Conservation (phyloP, 2,113 vertebrate species). For the Pholis gunnellus region DNA sequence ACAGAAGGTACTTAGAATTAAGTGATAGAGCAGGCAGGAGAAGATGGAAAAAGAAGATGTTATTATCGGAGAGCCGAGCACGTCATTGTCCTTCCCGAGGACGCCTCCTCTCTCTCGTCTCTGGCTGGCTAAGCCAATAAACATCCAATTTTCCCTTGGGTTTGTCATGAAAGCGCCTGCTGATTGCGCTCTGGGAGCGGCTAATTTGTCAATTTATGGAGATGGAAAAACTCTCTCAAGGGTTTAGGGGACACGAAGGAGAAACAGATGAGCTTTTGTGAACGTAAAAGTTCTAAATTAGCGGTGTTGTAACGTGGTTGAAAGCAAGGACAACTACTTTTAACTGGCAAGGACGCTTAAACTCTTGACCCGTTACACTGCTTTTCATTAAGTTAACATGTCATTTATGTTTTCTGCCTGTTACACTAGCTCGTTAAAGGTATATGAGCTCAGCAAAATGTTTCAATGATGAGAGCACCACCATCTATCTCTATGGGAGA, state of each 20-base stretch:
- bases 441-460: background rate
- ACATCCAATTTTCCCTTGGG: conserved; percentile 56
- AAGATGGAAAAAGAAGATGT: conserved; percentile 18
- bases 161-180: conserved; percentile 40
- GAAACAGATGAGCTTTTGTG: conserved; percentile 38
- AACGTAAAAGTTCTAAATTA: conserved; percentile 33
- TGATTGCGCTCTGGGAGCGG: conserved; percentile 50
- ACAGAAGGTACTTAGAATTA: conserved; percentile 13
- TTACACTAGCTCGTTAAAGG: background rate
- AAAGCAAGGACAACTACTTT: conserved; percentile 3
- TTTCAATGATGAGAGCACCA: background rate
- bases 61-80: conserved; percentile 36
- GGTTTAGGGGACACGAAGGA: conserved; percentile 34
- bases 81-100: conserved; percentile 37
- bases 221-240: conserved; percentile 45
- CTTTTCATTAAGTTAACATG: background rate
- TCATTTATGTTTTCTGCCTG: background rate
- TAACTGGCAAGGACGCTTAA: background rate
- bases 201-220: conserved; percentile 64
- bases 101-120: conserved; percentile 15
- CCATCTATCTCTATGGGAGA: background rate
- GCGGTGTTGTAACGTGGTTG: background rate
- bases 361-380: background rate
- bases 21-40: conserved; percentile 2
- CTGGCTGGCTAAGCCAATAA: conserved; percentile 52